phyloP scores from a whole-genome alignment of 2,888 invertebrate species.

The Melanargia galathea region DNA sequence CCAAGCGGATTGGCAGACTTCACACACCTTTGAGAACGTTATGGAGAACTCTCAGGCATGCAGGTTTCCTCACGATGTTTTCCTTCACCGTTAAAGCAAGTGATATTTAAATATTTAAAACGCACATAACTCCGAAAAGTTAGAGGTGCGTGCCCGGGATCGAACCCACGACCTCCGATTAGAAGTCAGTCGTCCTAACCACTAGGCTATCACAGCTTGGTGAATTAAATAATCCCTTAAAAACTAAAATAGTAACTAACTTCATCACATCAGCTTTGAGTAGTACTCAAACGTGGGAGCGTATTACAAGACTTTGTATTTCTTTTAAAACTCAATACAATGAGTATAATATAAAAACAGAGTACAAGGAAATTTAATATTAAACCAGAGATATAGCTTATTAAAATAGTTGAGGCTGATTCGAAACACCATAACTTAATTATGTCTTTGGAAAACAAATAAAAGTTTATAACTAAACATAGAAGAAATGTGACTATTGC shows the following conservation, averaged over 20 bases:
- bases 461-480: constrained; percentile 66
- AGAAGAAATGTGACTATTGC: constrained; percentile 68
- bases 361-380: constrained; percentile 63
- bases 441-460: constrained; percentile 65
- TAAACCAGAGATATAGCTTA: constrained; percentile 61
- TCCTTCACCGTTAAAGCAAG: too few species aligned
- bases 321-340: constrained; percentile 57
- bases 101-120: too few species aligned
- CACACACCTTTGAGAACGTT: too few species aligned
- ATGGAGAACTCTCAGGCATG: too few species aligned
- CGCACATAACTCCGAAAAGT: too few species aligned
- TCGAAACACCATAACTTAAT: constrained; percentile 61
- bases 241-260: constrained; percentile 1
- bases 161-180: too few species aligned
- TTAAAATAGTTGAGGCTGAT: constrained; percentile 51
- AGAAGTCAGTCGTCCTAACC: too few species aligned
- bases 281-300: constrained; percentile 43
- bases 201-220: too few species aligned
- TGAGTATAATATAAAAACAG: constrained; percentile 60
- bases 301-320: constrained; percentile 51
- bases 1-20: too few species aligned
- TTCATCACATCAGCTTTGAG: constrained; percentile 33
- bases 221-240: too few species aligned
- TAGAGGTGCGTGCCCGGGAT: too few species aligned
- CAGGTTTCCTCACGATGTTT: too few species aligned